phyloP scores from a whole-genome alignment of 2,113 vertebrate species.

The Pelusios castaneus region DNA sequence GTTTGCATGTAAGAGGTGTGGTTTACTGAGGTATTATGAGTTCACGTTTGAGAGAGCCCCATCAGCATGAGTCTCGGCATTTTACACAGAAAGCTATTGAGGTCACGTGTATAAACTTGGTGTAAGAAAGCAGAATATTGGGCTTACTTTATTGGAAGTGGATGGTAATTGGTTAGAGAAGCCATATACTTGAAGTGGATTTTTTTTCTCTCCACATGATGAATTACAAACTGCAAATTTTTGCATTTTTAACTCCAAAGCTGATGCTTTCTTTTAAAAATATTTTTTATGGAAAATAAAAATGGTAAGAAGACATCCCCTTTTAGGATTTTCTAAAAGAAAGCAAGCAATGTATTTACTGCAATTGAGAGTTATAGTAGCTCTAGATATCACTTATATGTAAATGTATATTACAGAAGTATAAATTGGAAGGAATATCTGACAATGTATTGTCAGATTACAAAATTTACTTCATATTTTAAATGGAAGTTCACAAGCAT shows the following conservation, averaged over 20 bases:
- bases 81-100: not conserved
- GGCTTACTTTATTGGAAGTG: not conserved
- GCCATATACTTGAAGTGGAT: not conserved
- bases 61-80: not conserved
- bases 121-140: not conserved
- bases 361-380: not conserved
- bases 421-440: not conserved
- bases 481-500: not conserved
- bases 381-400: not conserved
- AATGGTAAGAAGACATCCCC: not conserved
- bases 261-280: not conserved
- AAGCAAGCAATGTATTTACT: not conserved
- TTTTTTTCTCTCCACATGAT: not conserved
- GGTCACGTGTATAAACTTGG: not conserved
- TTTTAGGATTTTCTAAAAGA: not conserved
- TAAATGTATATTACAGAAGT: not conserved
- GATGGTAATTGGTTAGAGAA: not conserved
- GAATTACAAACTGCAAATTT: no score
- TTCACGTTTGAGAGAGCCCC: not conserved
- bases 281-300: no score
- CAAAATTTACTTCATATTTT: not conserved
- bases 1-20: no score
- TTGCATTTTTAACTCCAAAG: not conserved
- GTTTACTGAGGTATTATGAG: not conserved
- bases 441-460: not conserved